Evolutionary conservation across 2,888 invertebrate species (phyloP).

Genomic region (Meliscaeva auricollis): DNA sequence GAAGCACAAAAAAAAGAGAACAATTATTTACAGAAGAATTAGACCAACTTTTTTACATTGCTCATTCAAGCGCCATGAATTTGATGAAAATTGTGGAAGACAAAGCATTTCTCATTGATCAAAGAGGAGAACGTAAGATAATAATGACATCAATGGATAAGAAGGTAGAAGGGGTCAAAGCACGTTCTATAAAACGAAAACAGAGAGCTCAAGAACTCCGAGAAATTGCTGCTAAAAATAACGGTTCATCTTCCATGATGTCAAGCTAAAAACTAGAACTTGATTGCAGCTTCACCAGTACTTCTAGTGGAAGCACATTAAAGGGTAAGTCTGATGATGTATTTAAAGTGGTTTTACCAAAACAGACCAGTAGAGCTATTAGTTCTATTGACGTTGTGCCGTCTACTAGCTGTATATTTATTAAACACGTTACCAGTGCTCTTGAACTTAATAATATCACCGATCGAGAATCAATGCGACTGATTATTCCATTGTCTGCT

Average conservation of each 20-base stretch:
- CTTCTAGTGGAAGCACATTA: background rate
- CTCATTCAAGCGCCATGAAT: constrained; percentile 1
- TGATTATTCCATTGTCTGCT: constrained; percentile 40
- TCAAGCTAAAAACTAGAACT: background rate
- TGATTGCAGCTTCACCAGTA: constrained; percentile 8
- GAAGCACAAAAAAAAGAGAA: background rate
- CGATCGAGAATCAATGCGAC: constrained; percentile 46
- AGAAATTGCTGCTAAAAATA: constrained; percentile 17
- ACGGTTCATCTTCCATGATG: background rate
- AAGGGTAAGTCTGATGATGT: constrained; percentile 12
- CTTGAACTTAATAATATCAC: constrained; percentile 44
- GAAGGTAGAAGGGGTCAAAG: constrained; percentile 2
- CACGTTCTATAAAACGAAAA: constrained; percentile 32
- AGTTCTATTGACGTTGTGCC: too few relatives aligned
- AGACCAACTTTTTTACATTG: background rate
- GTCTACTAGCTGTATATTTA: constrained; percentile 10
- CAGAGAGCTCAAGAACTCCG: constrained; percentile 40
- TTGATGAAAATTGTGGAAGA: too few relatives aligned
- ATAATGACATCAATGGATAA: constrained; percentile 13
- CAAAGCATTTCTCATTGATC: constrained; percentile 18
- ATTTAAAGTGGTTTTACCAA: too few relatives aligned
- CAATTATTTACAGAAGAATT: background rate
- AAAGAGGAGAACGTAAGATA: constrained; percentile 3
- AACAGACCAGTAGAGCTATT: too few relatives aligned
- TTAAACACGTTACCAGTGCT: constrained; percentile 21